Conservation (phyloP, 2,797 vertebrate genomes). For the Esox lucius region DNA sequence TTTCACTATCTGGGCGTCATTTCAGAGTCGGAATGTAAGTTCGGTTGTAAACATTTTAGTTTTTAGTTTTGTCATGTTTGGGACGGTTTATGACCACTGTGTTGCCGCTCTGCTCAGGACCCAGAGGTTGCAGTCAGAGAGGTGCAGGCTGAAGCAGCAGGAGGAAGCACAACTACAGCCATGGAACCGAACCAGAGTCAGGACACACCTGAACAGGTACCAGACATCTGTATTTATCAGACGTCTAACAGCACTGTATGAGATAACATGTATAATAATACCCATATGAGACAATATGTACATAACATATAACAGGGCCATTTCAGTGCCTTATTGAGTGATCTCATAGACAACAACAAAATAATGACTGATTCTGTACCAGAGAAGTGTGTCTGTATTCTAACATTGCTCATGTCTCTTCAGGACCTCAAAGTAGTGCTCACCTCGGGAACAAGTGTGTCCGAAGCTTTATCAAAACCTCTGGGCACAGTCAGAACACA, state of each 20-base stretch:
- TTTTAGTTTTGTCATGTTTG: not conserved
- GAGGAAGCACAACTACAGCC: constrained; percentile 5
- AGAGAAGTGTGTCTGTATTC: constrained; percentile 40
- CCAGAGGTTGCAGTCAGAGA: constrained; percentile 7
- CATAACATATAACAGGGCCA: not conserved
- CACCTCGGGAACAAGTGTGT: constrained; percentile 46
- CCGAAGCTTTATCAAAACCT: constrained; percentile 55
- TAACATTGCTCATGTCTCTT: constrained; percentile 65
- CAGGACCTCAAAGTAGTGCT: constrained; percentile 59
- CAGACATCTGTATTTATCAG: not conserved
- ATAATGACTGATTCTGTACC: constrained; percentile 12
- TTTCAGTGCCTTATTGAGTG: not conserved
- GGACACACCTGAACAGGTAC: not conserved
- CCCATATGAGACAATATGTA: not conserved
- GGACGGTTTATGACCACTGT: not conserved
- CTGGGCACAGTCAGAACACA: constrained; percentile 58
- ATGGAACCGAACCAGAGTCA: not conserved
- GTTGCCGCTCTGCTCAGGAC: constrained; percentile 33
- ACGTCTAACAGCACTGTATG: constrained; percentile 4
- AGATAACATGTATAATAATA: not conserved
- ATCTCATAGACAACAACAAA: constrained; percentile 1
- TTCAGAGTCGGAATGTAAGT: not conserved
- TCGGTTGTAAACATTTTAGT: not conserved
- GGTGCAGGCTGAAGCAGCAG: not conserved
- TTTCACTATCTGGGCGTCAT: not conserved